These are phyloP conservation scores for Vespertilio murinus DNA, from an alignment of 2,797 vertebrate species.

Conservation along the genomic window DNA sequence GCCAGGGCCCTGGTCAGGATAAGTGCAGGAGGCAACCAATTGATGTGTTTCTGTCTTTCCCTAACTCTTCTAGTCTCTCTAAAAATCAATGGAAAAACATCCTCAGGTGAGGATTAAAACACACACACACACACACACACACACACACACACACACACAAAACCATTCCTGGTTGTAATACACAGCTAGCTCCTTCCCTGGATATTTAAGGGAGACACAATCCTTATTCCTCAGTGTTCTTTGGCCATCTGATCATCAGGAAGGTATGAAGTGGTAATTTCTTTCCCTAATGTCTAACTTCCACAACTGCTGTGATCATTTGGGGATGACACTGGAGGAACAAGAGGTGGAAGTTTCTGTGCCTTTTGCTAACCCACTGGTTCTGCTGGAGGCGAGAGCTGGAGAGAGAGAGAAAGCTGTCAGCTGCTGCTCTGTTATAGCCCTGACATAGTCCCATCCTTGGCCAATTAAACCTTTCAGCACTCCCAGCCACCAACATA, in stretches of 20 bases:
- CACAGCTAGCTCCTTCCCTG: background rate
- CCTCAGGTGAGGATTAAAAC: no score
- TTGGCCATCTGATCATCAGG: background rate
- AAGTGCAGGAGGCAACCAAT: no score
- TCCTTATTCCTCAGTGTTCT: background rate
- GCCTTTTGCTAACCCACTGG: background rate
- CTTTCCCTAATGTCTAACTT: background rate
- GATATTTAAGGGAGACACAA: background rate
- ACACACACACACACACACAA: no score
- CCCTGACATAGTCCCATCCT: background rate
- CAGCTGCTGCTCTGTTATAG: background rate
- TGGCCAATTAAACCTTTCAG: conserved; percentile 2
- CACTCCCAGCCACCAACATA: background rate
- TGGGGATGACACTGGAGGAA: background rate
- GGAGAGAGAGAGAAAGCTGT: background rate
- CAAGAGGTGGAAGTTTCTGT: background rate
- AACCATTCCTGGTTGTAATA: background rate
- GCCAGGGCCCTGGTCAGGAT: no score
- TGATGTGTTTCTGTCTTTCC: no score
- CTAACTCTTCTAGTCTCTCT: no score
- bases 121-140: no score
- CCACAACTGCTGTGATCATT: background rate
- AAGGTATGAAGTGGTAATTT: background rate
- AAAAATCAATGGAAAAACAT: no score
- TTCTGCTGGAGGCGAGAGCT: background rate